phyloP scores from a whole-genome alignment of 2,113 vertebrate genomes.

The Brachyhypopomus occidentalis region DNA sequence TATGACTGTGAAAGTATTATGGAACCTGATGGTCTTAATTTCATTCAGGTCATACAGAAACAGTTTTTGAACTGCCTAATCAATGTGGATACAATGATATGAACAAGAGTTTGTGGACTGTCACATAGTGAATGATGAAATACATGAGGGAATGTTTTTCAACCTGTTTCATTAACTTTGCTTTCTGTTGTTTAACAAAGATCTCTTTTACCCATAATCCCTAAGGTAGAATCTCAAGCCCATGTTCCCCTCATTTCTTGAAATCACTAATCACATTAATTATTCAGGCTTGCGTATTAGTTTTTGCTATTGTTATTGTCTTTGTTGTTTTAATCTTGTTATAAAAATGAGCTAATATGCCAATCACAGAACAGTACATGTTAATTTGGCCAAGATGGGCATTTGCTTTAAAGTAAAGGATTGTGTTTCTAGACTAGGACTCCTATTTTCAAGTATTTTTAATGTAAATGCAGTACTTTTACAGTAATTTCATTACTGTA shows the following conservation, averaged over 20 bases:
- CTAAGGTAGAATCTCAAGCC: neutral
- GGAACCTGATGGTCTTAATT: neutral
- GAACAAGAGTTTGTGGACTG: neutral
- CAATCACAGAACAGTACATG: neutral
- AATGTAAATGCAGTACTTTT: too few relatives aligned
- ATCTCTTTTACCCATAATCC: conserved; percentile 20
- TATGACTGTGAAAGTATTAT: too few relatives aligned
- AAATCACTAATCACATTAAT: conserved; percentile 41
- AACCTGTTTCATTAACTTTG: neutral
- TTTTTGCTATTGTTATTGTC: neutral
- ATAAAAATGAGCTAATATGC: neutral
- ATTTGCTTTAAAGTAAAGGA: too few relatives aligned
- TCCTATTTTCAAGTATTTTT: too few relatives aligned
- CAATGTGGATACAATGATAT: neutral
- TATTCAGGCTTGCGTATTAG: conserved; percentile 36
- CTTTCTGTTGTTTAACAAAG: neutral
- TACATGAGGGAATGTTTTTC: conserved; percentile 5
- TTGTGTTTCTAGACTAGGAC: too few relatives aligned
- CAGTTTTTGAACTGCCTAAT: neutral
- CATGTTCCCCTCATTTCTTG: neutral
- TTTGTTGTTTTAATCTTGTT: neutral
- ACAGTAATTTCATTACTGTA: too few relatives aligned
- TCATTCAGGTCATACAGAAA: neutral
- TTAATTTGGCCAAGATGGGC: too few relatives aligned
- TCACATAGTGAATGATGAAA: conserved; percentile 16